Percentiles rank a stretch among this genome's conserved stretches.
Evolutionary conservation across 1,140 invertebrate genomes (phyloP).

Genomic region (Aphis craccivora): DNA sequence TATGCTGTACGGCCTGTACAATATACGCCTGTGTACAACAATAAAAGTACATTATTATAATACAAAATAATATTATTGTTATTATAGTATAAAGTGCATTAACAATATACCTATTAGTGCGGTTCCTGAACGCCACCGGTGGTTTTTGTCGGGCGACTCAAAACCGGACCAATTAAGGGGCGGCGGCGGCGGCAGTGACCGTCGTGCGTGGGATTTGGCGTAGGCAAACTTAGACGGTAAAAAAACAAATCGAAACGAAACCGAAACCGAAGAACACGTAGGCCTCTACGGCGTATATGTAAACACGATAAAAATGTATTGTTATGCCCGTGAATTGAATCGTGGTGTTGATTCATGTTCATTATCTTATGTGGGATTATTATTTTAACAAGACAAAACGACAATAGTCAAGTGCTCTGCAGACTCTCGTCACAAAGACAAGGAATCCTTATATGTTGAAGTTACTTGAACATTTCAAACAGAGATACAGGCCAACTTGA

Average conservation of each 20-base stretch:
- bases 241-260: not conserved
- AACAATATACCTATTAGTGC: not conserved
- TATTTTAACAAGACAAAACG: not conserved
- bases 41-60: not conserved
- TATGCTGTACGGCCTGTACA: no score
- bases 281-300: not conserved
- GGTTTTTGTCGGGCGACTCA: not conserved
- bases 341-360: not conserved
- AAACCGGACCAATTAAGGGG: conserved; percentile 42
- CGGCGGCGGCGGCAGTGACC: no score
- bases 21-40: not conserved
- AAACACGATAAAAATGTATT: not conserved
- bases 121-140: not conserved
- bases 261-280: conserved; percentile 10
- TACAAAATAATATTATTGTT: not conserved
- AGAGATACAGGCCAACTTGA: not conserved
- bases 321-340: not conserved
- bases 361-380: not conserved
- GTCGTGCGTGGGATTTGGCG: conserved; percentile 36
- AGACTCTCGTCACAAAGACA: conserved; percentile 25
- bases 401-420: conserved; percentile 39
- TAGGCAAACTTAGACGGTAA: not conserved
- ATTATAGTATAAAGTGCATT: not conserved
- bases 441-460: conserved; percentile 47
- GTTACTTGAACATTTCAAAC: conserved; percentile 29